Conservation (phyloP, 2,113 vertebrate species). For the Oncorhynchus nerka region DNA sequence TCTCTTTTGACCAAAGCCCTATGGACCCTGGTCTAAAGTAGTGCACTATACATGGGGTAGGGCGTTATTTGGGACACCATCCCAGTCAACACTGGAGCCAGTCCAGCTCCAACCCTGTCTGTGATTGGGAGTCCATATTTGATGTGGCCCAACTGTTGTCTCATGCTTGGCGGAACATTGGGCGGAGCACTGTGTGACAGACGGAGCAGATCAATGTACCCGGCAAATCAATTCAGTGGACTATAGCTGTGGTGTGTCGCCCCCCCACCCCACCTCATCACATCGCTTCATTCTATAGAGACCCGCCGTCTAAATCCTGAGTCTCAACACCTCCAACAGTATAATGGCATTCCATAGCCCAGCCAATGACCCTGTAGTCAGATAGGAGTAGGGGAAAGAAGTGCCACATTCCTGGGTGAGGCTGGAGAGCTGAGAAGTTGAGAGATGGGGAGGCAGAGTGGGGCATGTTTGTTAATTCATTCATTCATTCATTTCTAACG, state of each 20-base stretch:
- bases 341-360: neutral
- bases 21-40: no score
- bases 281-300: neutral
- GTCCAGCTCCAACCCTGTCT: neutral
- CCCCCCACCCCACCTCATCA: no score
- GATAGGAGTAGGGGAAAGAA: neutral
- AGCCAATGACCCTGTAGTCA: neutral
- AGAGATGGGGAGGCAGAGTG: neutral
- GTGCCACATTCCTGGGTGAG: no score
- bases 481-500: neutral
- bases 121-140: slow-evolving; percentile 1
- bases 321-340: neutral
- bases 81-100: no score
- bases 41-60: no score
- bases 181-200: neutral
- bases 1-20: no score
- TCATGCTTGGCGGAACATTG: neutral
- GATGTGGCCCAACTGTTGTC: neutral
- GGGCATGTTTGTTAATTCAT: neutral
- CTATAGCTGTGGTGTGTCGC: neutral
- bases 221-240: neutral
- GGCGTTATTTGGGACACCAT: no score
- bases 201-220: slow-evolving; percentile 4
- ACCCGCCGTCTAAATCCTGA: neutral
- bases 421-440: no score